phyloP scores from a whole-genome alignment of 2,113 vertebrate species.

The Pelusios castaneus region DNA sequence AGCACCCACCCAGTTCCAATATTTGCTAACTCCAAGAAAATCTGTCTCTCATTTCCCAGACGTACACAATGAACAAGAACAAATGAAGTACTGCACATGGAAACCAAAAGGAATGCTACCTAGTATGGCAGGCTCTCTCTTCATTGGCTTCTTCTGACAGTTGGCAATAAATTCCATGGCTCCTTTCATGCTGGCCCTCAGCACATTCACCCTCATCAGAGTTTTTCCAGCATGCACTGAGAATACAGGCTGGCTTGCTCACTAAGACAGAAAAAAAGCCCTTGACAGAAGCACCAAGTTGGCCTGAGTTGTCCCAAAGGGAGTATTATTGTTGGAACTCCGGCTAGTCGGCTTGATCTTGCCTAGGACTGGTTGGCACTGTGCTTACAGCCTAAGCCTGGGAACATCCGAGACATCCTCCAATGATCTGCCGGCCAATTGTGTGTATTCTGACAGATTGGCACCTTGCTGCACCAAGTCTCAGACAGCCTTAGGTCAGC shows the following conservation, averaged over 20 bases:
- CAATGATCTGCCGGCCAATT: neutral
- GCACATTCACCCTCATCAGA: neutral
- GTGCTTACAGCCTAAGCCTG: neutral
- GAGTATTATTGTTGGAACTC: neutral
- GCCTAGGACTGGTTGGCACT: neutral
- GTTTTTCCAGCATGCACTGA: neutral
- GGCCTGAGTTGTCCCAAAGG: neutral
- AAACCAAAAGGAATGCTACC: slow-evolving; percentile 21
- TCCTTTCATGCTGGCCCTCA: neutral
- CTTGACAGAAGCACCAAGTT: neutral
- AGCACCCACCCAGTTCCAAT: neutral
- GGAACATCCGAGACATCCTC: neutral
- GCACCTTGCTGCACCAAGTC: too few species aligned
- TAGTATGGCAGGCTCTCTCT: neutral
- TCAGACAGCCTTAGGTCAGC: too few species aligned
- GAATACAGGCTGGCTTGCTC: neutral
- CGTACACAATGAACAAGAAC: neutral
- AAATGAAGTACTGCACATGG: neutral
- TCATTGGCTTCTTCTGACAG: accelerated
- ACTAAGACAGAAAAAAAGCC: neutral
- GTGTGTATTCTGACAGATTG: accelerated
- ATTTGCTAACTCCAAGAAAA: neutral
- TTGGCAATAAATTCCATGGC: neutral
- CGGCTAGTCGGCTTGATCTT: neutral
- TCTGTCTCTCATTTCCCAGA: neutral